Evolutionary conservation across 2,113 vertebrate species (phyloP), one percentile per base, ranked within the genome.

Genomic region (Tragelaphus strepsiceros): DNA sequence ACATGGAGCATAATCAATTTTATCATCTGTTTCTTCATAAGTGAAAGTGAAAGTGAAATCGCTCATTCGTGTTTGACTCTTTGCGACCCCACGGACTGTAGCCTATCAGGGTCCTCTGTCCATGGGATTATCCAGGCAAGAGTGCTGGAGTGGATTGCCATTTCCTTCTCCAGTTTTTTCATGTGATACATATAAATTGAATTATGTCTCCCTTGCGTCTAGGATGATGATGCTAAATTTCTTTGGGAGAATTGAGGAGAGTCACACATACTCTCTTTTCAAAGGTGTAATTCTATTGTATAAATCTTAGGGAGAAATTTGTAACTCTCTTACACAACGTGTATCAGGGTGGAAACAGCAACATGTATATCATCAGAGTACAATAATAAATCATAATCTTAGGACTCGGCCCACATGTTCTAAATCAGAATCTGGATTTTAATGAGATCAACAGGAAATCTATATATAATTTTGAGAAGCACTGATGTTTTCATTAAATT

Each of bases 361-460:
- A 7, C 7, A 46, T 53, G 83, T 93, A 4, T 22, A 53, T 56
- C 30, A 2, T 2, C 1, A 54, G 4, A 54, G 3, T 3, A 26
- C 32, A 4, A 78, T 46, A 67, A 67, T 14, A 82, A 59, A 49
- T 67, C 7, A 71, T 7, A 91, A 77, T 85, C 12, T 59, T 12
- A 78, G 51, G 1, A 1, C 1, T 17, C 4, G 56, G 8, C 3
- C 4, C 0, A 21, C 2, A 26, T 5, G 19, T 17, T 58, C 4
- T 7, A 26, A 80, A 59, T 84, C 1, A 80, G 11, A 87, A 58
- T 88, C 7, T 85, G 22, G 13, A n/a, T 85, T 88, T 93, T 61
- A 88, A 43, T 22, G 21, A 49, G 2, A 71, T 61, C 24, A 9
- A 35, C 49, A 78, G 26, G 4, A 21, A 6, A 91, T 51, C 62